Evolutionary conservation across 2,113 vertebrate genomes (phyloP).

Genomic region (Elgaria multicarinata): DNA sequence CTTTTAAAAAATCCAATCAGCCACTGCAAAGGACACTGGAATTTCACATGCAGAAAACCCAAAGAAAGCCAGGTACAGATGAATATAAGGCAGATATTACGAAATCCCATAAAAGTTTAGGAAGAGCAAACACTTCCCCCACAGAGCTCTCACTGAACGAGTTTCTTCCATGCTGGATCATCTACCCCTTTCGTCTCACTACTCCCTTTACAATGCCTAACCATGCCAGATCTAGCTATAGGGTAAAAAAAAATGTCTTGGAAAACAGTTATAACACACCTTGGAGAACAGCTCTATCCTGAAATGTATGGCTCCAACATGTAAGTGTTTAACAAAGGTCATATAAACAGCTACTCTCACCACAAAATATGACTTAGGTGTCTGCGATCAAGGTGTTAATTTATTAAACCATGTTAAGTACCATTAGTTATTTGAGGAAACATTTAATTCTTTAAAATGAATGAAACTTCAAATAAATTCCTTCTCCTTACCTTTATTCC

Average conservation of each 20-base stretch:
- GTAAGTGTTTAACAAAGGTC: not conserved
- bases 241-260: not conserved
- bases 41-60: not conserved
- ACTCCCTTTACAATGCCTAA: not conserved
- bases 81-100: not conserved
- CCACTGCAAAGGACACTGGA: not conserved
- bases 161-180: not conserved
- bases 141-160: not conserved
- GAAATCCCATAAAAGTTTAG: not conserved
- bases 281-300: not conserved
- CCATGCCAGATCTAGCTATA: not conserved
- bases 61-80: not conserved
- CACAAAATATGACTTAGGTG: not conserved
- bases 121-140: not conserved
- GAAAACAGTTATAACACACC: not conserved
- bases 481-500: slow-evolving; percentile 90
- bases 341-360: not conserved
- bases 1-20: not conserved
- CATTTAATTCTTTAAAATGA: not conserved
- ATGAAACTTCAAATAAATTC: slow-evolving; percentile 18
- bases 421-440: not conserved
- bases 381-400: not conserved
- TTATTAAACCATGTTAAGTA: not conserved
- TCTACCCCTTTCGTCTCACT: not conserved
- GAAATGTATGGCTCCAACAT: not conserved